Percentiles rank a stretch among this genome's conserved stretches.
phyloP scores from a whole-genome alignment of 2,797 vertebrate species.

The Botia almorhae region DNA sequence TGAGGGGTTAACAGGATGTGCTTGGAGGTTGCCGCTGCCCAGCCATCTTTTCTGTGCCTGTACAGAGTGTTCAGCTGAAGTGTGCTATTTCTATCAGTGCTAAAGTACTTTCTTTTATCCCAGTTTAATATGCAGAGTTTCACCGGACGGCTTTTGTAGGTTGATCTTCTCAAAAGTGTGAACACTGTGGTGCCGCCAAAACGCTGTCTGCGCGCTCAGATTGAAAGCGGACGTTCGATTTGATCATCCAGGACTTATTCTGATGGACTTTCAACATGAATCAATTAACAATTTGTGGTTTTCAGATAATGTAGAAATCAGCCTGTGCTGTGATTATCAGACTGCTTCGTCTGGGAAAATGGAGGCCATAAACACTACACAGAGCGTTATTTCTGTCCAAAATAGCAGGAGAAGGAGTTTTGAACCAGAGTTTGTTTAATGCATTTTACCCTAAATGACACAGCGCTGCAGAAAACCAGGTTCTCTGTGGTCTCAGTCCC shows the following conservation, averaged over 20 bases:
- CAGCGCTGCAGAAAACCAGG: conserved; percentile 65
- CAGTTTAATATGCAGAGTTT: background rate
- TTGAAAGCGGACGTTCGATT: conserved; percentile 68
- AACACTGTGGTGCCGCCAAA: background rate
- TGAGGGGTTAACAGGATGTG: conserved; percentile 5
- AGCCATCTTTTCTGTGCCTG: background rate
- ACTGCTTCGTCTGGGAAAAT: conserved; percentile 72
- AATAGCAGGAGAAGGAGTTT: conserved; percentile 69
- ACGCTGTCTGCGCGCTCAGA: background rate
- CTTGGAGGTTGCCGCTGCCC: background rate
- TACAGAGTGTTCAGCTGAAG: background rate
- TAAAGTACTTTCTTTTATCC: background rate
- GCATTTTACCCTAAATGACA: conserved; percentile 69
- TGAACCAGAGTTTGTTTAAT: conserved; percentile 39
- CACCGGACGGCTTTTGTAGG: background rate
- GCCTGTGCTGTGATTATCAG: conserved; percentile 76
- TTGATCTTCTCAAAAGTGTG: background rate
- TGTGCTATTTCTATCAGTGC: background rate
- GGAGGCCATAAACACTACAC: conserved; percentile 71
- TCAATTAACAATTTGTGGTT: conserved; percentile 78
- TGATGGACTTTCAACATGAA: conserved; percentile 72
- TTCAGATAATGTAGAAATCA: conserved; percentile 71
- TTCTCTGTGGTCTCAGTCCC: conserved; percentile 64
- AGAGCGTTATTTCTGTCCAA: conserved; percentile 67
- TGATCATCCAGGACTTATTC: conserved; percentile 79